phyloP scores from a whole-genome alignment of 1,140 invertebrate species.

The Alviniconcha marisindica region DNA sequence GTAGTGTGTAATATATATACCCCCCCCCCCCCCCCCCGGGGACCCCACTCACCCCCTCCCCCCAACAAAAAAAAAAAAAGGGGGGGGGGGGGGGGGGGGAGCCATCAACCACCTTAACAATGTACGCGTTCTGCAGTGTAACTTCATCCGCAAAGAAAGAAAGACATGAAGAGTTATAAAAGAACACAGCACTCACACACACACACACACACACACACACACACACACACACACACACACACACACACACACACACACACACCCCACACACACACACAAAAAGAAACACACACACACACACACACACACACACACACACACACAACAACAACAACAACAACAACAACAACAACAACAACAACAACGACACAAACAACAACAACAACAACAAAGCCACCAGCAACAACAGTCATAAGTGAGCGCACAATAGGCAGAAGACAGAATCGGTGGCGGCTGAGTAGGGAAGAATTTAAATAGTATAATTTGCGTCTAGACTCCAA shows the following conservation, averaged over 20 bases:
- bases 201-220: background rate
- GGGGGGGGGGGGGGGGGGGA: too few species aligned
- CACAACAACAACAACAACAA: background rate
- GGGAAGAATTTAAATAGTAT: too few species aligned
- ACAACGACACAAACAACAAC: background rate
- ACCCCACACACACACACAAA: background rate
- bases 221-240: background rate
- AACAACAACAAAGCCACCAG: background rate
- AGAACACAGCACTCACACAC: background rate
- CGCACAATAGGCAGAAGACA: background rate
- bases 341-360: background rate
- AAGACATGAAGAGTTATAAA: too few species aligned
- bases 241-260: background rate
- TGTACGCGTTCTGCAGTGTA: too few species aligned
- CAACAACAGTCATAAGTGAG: background rate
- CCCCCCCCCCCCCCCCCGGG: too few species aligned
- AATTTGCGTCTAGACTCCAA: too few species aligned
- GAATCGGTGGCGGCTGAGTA: too few species aligned
- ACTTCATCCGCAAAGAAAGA: too few species aligned
- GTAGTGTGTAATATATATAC: too few species aligned
- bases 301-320: background rate
- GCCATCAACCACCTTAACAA: too few species aligned
- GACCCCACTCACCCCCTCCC: too few species aligned
- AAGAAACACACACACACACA: background rate
- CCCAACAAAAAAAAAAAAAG: too few species aligned